A percentile compares a stretch with the other conserved stretches of the same genome.
Evolutionary conservation across 2,888 invertebrate species (phyloP).

Genomic region (Baronia brevicornis): DNA sequence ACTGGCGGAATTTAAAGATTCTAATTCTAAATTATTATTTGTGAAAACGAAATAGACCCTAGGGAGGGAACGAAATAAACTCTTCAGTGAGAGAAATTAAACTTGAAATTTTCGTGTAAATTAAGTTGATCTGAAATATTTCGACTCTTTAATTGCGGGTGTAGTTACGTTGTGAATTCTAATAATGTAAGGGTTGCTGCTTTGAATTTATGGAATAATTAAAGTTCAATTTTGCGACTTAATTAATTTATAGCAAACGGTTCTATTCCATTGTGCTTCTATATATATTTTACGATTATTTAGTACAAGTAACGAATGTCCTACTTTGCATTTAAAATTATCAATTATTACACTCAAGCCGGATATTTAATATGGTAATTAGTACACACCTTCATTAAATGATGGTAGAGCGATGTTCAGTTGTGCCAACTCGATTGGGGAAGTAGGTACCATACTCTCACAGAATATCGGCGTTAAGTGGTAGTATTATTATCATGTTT

Average conservation of each 20-base stretch:
- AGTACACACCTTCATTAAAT: too few relatives aligned
- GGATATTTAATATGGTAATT: too few relatives aligned
- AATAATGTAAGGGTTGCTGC: conserved; percentile 63
- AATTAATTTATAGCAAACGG: background rate
- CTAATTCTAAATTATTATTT: conserved; percentile 11
- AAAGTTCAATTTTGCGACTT: conserved; percentile 28
- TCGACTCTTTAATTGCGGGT: conserved; percentile 61
- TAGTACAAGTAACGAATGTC: too few relatives aligned
- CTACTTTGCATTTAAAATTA: too few relatives aligned
- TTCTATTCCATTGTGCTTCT: too few relatives aligned
- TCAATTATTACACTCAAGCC: too few relatives aligned
- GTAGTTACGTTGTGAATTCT: conserved; percentile 59
- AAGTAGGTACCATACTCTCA: too few relatives aligned
- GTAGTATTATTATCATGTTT: too few relatives aligned
- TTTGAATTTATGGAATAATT: conserved; percentile 36
- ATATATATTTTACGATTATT: too few relatives aligned
- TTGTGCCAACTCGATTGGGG: too few relatives aligned
- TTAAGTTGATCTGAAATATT: conserved; percentile 64
- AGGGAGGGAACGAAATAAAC: conserved; percentile 43
- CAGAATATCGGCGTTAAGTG: too few relatives aligned
- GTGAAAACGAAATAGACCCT: conserved; percentile 5
- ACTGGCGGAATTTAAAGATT: conserved; percentile 3
- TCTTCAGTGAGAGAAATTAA: conserved; percentile 46
- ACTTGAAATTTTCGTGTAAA: conserved; percentile 55
- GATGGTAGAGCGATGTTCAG: too few relatives aligned